Conservation (phyloP, 2,113 vertebrate genomes). For the Centropus bengalensis region DNA sequence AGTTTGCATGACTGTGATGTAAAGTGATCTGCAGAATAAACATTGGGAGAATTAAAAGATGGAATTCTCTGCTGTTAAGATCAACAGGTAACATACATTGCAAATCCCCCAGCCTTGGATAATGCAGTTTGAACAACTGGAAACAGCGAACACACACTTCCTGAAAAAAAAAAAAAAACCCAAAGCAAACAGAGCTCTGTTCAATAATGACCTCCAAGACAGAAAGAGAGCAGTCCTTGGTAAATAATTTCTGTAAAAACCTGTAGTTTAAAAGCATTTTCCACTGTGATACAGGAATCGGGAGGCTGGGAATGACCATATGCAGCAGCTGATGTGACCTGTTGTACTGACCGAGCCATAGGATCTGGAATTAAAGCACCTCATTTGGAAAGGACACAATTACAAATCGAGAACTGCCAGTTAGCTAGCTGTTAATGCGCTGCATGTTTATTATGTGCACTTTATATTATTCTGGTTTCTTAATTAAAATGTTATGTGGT, state of each 20-base stretch:
- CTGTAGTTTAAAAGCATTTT: background rate
- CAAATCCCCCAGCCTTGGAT: background rate
- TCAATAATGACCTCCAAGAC: fast-evolving
- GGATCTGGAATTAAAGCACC: background rate
- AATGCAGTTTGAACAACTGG: background rate
- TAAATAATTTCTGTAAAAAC: fast-evolving
- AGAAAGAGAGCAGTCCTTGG: background rate
- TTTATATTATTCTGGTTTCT: background rate
- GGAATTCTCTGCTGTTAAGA: background rate
- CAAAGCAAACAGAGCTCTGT: background rate
- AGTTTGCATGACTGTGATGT: fast-evolving
- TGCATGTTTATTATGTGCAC: background rate
- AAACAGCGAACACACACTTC: background rate
- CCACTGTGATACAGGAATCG: background rate
- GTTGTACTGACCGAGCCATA: fast-evolving
- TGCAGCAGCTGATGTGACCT: background rate
- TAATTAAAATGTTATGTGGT: background rate
- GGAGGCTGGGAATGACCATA: background rate
- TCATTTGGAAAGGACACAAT: background rate
- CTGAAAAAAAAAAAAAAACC: background rate
- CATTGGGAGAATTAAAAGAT: too few species aligned
- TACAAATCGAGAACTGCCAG: fast-evolving
- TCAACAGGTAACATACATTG: background rate
- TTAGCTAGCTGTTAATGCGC: background rate
- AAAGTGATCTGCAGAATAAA: background rate